Evolutionary conservation across 2,797 vertebrate species (phyloP).

Genomic region (Melanotaenia nigrans): DNA sequence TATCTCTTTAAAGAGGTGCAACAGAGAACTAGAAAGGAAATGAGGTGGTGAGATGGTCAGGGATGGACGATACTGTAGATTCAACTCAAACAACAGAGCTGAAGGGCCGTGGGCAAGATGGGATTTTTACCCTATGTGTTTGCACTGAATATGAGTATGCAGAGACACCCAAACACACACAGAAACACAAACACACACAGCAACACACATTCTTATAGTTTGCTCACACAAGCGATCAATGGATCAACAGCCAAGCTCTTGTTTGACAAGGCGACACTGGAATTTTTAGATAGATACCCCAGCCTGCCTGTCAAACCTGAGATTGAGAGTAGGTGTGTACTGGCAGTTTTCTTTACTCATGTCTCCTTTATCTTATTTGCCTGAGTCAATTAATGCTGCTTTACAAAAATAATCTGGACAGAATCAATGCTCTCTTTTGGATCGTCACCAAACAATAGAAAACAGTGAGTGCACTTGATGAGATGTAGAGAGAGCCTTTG

Average conservation of each 20-base stretch:
- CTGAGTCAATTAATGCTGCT: conserved; percentile 80
- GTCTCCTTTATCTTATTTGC: conserved; percentile 71
- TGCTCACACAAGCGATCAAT: conserved; percentile 72
- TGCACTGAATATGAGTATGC: conserved; percentile 86
- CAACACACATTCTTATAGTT: conserved; percentile 65
- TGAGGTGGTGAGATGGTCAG: conserved; percentile 44
- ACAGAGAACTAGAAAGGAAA: conserved; percentile 58
- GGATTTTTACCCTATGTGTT: conserved; percentile 80
- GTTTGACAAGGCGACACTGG: conserved; percentile 79
- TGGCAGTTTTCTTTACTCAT: conserved; percentile 57
- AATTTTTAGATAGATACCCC: conserved; percentile 64
- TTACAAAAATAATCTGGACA: conserved; percentile 62
- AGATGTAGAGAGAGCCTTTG: conserved; percentile 34
- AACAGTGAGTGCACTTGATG: conserved; percentile 54
- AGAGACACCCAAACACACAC: conserved; percentile 75
- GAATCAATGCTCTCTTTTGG: conserved; percentile 61
- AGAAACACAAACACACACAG: conserved; percentile 53
- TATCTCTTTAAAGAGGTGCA: conserved; percentile 64
- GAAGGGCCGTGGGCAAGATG: conserved; percentile 58
- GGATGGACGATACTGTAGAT: conserved; percentile 60
- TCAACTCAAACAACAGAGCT: conserved; percentile 64
- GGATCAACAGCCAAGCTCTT: conserved; percentile 72
- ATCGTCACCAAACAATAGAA: conserved; percentile 58
- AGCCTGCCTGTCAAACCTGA: conserved; percentile 61
- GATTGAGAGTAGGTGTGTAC: conserved; percentile 51